Percentiles rank a stretch among this genome's conserved stretches.
Evolutionary conservation across 2,797 vertebrate species (phyloP).

Genomic region (Bufotes viridis): DNA sequence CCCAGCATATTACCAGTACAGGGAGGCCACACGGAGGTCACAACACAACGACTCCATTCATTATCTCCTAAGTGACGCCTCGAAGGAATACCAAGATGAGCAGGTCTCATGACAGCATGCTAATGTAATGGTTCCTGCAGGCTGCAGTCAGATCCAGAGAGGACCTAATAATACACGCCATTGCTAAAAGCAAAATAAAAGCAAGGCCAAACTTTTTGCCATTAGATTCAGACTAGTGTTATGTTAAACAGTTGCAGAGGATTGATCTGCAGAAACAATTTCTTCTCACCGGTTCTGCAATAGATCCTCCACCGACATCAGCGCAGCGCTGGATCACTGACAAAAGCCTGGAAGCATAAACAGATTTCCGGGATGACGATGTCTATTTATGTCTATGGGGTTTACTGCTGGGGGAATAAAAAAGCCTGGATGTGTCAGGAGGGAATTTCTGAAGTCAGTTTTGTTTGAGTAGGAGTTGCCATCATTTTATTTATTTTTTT

Average conservation of each 20-base stretch:
- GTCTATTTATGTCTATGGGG: no score
- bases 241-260: not conserved
- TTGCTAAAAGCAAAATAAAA: not conserved
- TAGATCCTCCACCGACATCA: not conserved
- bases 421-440: no score
- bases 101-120: not conserved
- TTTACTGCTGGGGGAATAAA: no score
- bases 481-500: no score
- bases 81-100: not conserved
- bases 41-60: not conserved
- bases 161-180: not conserved
- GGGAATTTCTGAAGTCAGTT: no score
- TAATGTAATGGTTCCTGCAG: not conserved
- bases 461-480: no score
- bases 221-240: not conserved
- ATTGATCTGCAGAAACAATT: not conserved
- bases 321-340: no score
- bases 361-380: no score
- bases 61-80: slow-evolving; percentile 27
- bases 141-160: no score
- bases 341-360: no score
- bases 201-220: not conserved
- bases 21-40: not conserved
- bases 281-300: no score
- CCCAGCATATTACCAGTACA: slow-evolving; percentile 11